A percentile compares a stretch with the other conserved stretches of the same genome.
Conservation (phyloP, 2,888 invertebrate genomes). For the Caenorhabditis drosophilae region DNA sequence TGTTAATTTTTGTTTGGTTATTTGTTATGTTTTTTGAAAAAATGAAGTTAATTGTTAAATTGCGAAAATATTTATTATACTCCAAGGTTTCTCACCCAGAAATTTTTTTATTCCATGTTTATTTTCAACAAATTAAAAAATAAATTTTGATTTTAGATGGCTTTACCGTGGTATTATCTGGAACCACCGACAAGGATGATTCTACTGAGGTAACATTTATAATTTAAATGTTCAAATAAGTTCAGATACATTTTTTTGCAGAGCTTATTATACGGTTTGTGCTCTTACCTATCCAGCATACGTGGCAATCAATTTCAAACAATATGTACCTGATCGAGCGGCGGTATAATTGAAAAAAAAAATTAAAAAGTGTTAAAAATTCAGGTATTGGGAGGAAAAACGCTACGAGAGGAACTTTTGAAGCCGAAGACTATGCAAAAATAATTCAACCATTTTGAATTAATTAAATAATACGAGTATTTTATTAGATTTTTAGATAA, state of each 20-base stretch:
- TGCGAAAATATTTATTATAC: neutral
- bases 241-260: neutral
- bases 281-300: constrained; percentile 31
- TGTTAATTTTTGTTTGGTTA: neutral
- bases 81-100: neutral
- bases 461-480: constrained; percentile 17
- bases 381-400: constrained; percentile 36
- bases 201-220: constrained; percentile 10
- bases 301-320: constrained; percentile 33
- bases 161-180: constrained; percentile 37
- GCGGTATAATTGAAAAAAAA: constrained; percentile 13
- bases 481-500: neutral
- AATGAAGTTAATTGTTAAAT: neutral
- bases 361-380: neutral
- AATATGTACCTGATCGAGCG: constrained; percentile 38
- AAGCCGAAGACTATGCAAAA: constrained; percentile 28
- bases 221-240: neutral
- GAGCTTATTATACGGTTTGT: constrained; percentile 34
- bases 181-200: constrained; percentile 39
- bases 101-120: neutral
- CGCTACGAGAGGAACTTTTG: constrained; percentile 38
- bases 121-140: neutral
- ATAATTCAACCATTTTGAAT: constrained; percentile 8
- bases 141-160: constrained; percentile 20
- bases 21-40: neutral